phyloP scores from a whole-genome alignment of 2,113 vertebrate genomes.

The Semnornis frantzii region DNA sequence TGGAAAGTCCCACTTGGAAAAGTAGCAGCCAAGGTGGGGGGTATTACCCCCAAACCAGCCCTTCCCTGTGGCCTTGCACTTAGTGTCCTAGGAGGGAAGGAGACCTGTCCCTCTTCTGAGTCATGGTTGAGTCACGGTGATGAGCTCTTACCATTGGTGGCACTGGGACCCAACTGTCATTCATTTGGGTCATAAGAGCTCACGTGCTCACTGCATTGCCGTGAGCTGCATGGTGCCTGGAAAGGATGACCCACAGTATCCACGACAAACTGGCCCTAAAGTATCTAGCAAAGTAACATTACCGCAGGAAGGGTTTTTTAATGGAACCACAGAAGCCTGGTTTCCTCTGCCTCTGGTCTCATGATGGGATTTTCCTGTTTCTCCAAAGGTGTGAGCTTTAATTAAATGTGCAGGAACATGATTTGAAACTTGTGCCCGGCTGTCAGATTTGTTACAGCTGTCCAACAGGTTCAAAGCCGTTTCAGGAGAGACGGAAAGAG shows the following conservation, averaged over 20 bases:
- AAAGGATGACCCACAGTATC: background rate
- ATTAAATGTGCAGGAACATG: background rate
- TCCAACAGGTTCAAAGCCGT: background rate
- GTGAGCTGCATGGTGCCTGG: background rate
- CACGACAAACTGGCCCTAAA: background rate
- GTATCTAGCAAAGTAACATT: background rate
- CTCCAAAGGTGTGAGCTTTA: background rate
- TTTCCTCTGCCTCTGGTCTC: background rate
- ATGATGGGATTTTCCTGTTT: background rate
- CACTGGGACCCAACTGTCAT: accelerated
- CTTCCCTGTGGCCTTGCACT: background rate
- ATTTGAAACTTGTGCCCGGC: background rate
- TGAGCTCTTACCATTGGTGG: accelerated
- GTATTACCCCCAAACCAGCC: background rate
- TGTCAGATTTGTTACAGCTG: background rate
- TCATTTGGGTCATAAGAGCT: accelerated
- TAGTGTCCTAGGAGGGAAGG: background rate
- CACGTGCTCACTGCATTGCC: accelerated
- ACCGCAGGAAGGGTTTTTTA: background rate
- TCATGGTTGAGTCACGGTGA: background rate
- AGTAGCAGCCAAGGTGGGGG: background rate
- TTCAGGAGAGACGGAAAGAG: background rate
- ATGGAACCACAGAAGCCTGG: background rate
- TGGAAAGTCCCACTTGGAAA: background rate
- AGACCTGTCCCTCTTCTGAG: background rate